These are phyloP conservation scores for Apodemia mormo DNA, from an alignment of 2,888 invertebrate species.

Conservation along the genomic window DNA sequence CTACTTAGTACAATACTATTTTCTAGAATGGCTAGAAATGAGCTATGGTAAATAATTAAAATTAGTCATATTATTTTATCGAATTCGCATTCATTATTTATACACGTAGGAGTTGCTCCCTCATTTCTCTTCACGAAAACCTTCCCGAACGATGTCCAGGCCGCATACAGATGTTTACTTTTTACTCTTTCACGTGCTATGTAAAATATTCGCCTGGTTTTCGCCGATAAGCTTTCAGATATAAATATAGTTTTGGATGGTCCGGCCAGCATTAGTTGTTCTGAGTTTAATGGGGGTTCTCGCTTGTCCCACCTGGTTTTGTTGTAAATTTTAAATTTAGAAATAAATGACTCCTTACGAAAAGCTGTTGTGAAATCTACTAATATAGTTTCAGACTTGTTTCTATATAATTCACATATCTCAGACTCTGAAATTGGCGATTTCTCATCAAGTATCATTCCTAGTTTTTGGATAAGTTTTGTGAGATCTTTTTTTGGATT, in stretches of 20 bases:
- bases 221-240: conserved; percentile 1
- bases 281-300: neutral
- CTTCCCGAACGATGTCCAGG: neutral
- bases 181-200: neutral
- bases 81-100: neutral
- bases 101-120: neutral
- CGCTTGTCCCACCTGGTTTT: neutral
- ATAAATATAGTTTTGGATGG: neutral
- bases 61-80: neutral
- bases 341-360: neutral
- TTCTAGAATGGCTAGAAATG: neutral
- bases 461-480: neutral
- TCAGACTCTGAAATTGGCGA: neutral
- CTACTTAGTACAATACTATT: neutral
- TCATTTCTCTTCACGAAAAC: neutral
- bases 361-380: neutral
- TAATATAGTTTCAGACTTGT: neutral
- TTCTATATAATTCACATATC: neutral
- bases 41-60: neutral
- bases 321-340: neutral
- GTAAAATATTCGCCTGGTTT: neutral
- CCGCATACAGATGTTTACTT: neutral
- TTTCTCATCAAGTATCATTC: neutral
- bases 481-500: neutral
- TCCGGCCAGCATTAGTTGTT: neutral